phyloP scores from a whole-genome alignment of 1,140 invertebrate species.

The Papilio helenus region DNA sequence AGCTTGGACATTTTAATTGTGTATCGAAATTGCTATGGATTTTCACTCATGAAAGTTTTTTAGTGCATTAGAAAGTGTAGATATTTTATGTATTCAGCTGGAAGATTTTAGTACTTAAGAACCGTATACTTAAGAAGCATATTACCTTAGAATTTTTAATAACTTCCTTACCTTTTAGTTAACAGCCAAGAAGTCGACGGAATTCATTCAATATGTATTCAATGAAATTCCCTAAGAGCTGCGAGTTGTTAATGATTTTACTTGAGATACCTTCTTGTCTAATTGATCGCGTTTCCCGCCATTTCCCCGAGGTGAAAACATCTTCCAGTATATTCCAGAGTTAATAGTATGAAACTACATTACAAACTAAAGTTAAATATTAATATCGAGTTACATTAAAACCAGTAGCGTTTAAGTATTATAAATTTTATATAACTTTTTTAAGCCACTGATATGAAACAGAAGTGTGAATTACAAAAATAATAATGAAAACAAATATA shows the following conservation, averaged over 20 bases:
- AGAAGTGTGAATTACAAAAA: background rate
- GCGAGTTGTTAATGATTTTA: constrained; percentile 28
- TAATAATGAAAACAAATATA: background rate
- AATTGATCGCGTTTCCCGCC: constrained; percentile 33
- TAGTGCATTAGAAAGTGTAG: background rate
- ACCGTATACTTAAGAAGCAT: background rate
- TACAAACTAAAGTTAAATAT: background rate
- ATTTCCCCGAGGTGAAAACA: constrained; percentile 14
- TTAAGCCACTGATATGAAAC: too few relatives aligned
- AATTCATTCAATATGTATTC: constrained; percentile 33
- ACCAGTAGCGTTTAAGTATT: background rate
- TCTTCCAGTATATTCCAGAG: constrained; percentile 32
- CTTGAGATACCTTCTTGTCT: constrained; percentile 26
- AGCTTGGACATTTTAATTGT: constrained; percentile 18
- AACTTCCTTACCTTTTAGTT: background rate
- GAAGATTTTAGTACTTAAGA: background rate
- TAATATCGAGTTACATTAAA: background rate
- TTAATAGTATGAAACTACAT: constrained; percentile 2
- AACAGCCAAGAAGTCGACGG: background rate
- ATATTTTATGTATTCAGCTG: too few relatives aligned
- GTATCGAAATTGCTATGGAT: background rate
- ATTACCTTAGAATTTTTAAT: background rate
- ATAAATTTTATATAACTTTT: too few relatives aligned
- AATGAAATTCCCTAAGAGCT: constrained; percentile 8
- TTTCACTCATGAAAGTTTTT: background rate